Percentiles rank a stretch among this genome's conserved stretches.
These are phyloP conservation scores for Cacoxenus indagator DNA, from an alignment of 2,888 invertebrate species.

Conservation along the genomic window DNA sequence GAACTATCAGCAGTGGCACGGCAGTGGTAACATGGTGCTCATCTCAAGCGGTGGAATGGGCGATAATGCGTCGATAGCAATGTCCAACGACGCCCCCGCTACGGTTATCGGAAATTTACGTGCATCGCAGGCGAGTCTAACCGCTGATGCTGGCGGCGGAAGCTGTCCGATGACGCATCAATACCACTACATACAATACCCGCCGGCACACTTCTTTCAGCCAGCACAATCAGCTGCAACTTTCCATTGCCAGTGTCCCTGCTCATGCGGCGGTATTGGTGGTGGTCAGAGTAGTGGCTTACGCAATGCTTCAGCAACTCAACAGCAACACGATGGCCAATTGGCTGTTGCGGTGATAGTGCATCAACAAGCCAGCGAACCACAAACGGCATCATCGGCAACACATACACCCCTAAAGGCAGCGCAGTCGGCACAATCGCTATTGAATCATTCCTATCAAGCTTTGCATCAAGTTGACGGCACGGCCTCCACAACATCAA, in stretches of 20 bases:
- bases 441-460: slow-evolving; percentile 65
- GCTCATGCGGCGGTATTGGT: slow-evolving; percentile 45
- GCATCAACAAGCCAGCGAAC: slow-evolving; percentile 55
- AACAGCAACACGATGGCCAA: slow-evolving; percentile 53
- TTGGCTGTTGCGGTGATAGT: slow-evolving; percentile 64
- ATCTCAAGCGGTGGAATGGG: slow-evolving; percentile 39
- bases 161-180: slow-evolving; percentile 64
- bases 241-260: slow-evolving; percentile 51
- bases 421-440: slow-evolving; percentile 59
- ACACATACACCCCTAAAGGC: slow-evolving; percentile 38
- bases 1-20: not conserved
- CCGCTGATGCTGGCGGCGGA: slow-evolving; percentile 68
- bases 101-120: slow-evolving; percentile 39
- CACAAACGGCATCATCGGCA: slow-evolving; percentile 32
- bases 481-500: not conserved
- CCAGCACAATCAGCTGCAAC: not conserved
- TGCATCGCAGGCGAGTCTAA: slow-evolving; percentile 78
- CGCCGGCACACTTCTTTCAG: slow-evolving; percentile 8
- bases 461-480: slow-evolving; percentile 50
- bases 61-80: slow-evolving; percentile 23
- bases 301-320: slow-evolving; percentile 42
- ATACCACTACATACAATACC: slow-evolving; percentile 70
- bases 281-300: not conserved
- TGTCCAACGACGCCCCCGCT: slow-evolving; percentile 37
- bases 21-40: slow-evolving; percentile 7